A percentile compares a stretch with the other conserved stretches of the same genome.
Conservation (phyloP, 2,113 vertebrate species). For the Conger conger region DNA sequence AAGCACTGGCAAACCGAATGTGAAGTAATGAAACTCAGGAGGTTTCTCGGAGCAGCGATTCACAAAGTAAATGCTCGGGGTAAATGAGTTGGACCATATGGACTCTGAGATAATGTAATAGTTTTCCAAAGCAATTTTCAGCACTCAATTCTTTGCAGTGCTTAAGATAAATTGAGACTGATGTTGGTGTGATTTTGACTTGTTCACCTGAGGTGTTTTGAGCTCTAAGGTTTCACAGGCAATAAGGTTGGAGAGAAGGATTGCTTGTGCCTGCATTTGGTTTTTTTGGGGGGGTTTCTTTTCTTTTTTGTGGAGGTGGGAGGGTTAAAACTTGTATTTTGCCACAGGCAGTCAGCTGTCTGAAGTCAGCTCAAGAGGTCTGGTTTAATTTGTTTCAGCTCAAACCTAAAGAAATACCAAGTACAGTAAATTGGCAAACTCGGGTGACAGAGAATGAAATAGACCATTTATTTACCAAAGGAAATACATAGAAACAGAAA, state of each 20-base stretch:
- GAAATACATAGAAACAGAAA: constrained; percentile 8
- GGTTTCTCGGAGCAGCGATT: neutral
- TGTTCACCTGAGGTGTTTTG: neutral
- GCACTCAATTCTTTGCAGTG: neutral
- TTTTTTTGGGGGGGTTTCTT: neutral
- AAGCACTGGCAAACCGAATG: neutral
- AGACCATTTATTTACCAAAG: constrained; percentile 23
- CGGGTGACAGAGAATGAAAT: constrained; percentile 21
- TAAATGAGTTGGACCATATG: neutral
- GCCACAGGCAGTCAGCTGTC: neutral
- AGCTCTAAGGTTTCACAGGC: neutral
- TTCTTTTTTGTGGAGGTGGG: too few species aligned
- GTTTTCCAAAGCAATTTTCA: neutral
- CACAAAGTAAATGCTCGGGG: neutral
- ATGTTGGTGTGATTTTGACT: neutral
- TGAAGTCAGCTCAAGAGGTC: neutral
- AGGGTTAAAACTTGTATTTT: neutral
- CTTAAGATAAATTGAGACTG: neutral
- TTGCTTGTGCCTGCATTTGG: neutral
- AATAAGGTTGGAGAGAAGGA: neutral
- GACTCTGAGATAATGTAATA: neutral
- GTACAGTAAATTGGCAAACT: constrained; percentile 19
- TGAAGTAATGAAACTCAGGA: neutral
- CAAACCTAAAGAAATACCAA: constrained; percentile 20
- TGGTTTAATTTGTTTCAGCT: neutral